Conservation (phyloP, 2,888 invertebrate genomes). For the Ommatoiulus sabulosus region DNA sequence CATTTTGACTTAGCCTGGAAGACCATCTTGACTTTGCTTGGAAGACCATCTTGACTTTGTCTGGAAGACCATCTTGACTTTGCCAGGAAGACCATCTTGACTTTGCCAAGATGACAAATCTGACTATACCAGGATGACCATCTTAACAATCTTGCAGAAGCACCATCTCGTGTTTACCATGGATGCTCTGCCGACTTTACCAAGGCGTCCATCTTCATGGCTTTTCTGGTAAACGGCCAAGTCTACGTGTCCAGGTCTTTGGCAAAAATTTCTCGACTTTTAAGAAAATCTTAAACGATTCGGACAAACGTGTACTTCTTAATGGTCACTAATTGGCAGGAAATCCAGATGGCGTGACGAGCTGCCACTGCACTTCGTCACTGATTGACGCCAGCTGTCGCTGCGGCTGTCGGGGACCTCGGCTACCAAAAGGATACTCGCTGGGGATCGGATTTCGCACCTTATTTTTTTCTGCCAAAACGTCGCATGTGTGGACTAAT, state of each 20-base stretch:
- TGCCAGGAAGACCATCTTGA: no score
- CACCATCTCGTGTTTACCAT: no score
- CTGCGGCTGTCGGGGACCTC: background rate
- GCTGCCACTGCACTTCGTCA: constrained; percentile 1
- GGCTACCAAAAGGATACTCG: background rate
- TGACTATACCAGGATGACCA: no score
- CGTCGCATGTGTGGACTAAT: background rate
- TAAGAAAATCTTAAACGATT: background rate
- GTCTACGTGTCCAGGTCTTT: background rate
- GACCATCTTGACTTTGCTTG: no score
- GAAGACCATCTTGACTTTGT: no score
- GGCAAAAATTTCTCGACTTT: background rate
- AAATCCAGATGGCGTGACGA: constrained; percentile 28
- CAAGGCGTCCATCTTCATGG: no score
- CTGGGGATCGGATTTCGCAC: background rate
- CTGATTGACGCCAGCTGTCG: constrained; percentile 11
- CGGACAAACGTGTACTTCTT: background rate
- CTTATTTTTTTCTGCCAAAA: background rate
- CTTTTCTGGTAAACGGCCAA: no score
- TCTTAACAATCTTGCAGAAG: no score
- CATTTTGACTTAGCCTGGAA: no score
- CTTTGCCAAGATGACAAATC: no score
- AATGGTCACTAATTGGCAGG: constrained; percentile 34
- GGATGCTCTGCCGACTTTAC: no score
- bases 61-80: no score